phyloP scores from a whole-genome alignment of 2,888 invertebrate species.

The Tigriopus californicus region DNA sequence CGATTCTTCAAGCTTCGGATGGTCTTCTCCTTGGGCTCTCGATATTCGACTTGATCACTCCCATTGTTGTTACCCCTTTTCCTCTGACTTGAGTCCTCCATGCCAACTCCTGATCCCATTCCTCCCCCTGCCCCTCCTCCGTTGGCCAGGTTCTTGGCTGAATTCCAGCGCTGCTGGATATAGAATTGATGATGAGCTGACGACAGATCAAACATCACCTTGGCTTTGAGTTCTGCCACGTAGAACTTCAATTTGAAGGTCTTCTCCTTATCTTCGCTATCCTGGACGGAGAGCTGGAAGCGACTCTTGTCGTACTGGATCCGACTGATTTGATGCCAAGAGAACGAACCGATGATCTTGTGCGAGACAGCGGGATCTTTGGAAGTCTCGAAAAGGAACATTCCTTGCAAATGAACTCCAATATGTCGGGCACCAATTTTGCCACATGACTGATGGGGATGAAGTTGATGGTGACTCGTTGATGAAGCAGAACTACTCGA shows the following conservation, averaged over 20 bases:
- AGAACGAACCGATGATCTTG: neutral
- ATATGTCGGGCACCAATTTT: neutral
- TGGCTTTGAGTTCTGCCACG: neutral
- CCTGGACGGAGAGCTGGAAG: neutral
- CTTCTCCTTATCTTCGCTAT: neutral
- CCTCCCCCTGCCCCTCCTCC: too few species aligned
- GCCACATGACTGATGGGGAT: too few species aligned
- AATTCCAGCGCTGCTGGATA: neutral
- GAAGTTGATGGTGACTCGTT: too few species aligned
- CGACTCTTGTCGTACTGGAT: conserved; percentile 6
- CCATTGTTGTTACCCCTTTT: neutral
- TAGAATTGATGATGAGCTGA: neutral
- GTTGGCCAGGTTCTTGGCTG: neutral
- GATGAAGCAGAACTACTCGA: neutral
- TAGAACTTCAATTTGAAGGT: conserved; percentile 5
- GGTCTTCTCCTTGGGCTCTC: neutral
- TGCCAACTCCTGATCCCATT: too few species aligned
- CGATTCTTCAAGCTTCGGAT: conserved; percentile 8
- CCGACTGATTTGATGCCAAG: conserved; percentile 2
- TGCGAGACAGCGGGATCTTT: neutral
- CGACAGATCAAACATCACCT: conserved; percentile 11
- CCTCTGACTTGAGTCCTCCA: too few species aligned
- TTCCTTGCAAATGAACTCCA: conserved; percentile 3
- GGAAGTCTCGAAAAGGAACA: conserved; percentile 7
- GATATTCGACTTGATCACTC: neutral